Percentiles rank a stretch among this genome's conserved stretches.
Evolutionary conservation across 2,888 invertebrate species (phyloP).

Genomic region (Lasioglossum marginatum): DNA sequence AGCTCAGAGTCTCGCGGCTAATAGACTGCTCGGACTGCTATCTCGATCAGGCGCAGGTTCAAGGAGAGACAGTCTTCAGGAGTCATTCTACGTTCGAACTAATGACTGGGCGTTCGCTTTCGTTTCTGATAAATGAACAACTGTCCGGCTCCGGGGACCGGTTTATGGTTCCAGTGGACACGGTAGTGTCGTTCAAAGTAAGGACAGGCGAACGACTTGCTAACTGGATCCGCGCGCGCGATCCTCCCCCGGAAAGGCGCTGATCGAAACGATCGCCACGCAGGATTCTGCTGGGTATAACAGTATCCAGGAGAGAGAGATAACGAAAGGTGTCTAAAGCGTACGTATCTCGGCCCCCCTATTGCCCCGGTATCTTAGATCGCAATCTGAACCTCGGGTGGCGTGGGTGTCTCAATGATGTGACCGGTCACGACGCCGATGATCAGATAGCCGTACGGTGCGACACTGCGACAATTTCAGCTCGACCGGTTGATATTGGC

Average conservation of each 20-base stretch:
- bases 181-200: slow-evolving; percentile 15
- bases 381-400: slow-evolving; percentile 49
- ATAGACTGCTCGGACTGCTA: background rate
- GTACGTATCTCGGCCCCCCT: slow-evolving; percentile 57
- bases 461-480: slow-evolving; percentile 57
- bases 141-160: background rate
- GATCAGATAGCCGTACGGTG: slow-evolving; percentile 52
- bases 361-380: slow-evolving; percentile 67
- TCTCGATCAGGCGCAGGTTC: slow-evolving; percentile 1
- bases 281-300: slow-evolving; percentile 61
- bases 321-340: slow-evolving; percentile 63
- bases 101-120: background rate
- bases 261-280: slow-evolving; percentile 52
- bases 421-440: slow-evolving; percentile 67
- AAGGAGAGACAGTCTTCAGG: background rate
- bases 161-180: slow-evolving; percentile 29
- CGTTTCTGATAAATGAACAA: background rate
- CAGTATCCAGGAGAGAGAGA: slow-evolving; percentile 69
- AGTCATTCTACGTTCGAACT: slow-evolving; percentile 1
- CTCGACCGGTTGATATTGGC: slow-evolving; percentile 37
- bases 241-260: slow-evolving; percentile 22
- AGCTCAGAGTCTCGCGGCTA: background rate
- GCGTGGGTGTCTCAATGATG: slow-evolving; percentile 67
- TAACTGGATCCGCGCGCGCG: slow-evolving; percentile 38
- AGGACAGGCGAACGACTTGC: slow-evolving; percentile 37